phyloP scores from a whole-genome alignment of 2,797 vertebrate species.

The Gallinago stenura region DNA sequence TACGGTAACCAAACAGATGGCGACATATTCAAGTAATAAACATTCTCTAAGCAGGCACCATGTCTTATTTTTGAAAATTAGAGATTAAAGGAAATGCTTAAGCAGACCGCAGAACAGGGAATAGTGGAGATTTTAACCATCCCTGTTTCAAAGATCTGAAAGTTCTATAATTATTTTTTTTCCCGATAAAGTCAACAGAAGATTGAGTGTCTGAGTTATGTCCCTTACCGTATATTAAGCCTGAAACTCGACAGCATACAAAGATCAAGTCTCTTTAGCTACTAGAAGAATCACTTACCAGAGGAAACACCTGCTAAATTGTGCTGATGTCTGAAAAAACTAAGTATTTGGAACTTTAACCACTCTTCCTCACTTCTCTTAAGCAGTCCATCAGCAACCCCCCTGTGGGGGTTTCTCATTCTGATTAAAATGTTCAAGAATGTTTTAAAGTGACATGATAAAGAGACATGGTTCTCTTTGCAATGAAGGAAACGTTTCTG shows the following conservation, averaged over 20 bases:
- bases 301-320: not conserved
- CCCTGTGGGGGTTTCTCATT: not conserved
- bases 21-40: not conserved
- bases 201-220: not conserved
- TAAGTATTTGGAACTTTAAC: not conserved
- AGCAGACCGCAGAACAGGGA: not conserved
- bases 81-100: not conserved
- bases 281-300: not conserved
- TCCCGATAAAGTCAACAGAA: not conserved
- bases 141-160: not conserved
- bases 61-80: not conserved
- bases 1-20: not conserved
- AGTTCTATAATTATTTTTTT: not conserved
- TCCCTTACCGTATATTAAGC: not conserved
- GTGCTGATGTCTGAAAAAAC: not conserved
- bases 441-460: not conserved
- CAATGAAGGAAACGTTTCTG: not conserved
- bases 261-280: not conserved
- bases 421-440: not conserved
- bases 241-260: not conserved
- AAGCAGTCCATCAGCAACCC: not conserved
- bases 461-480: not conserved
- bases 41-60: not conserved
- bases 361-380: not conserved
- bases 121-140: not conserved